Percentiles rank a stretch among this genome's conserved stretches.
phyloP scores from a whole-genome alignment of 2,888 invertebrate species.

The Drosophila recens region DNA sequence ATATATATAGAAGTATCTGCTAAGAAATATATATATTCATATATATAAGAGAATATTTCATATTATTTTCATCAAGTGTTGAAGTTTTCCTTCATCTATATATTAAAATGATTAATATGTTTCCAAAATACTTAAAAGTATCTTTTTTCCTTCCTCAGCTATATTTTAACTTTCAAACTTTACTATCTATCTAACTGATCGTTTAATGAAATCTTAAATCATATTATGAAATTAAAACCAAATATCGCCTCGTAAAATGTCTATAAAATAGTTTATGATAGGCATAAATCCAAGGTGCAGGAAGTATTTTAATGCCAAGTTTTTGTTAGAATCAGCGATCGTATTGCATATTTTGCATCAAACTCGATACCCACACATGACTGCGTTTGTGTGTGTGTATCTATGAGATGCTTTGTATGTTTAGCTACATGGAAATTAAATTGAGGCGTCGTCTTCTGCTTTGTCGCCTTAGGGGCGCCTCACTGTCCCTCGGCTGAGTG shows the following conservation, averaged over 20 bases:
- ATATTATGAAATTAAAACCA: slow-evolving; percentile 5
- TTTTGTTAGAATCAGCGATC: slow-evolving; percentile 41
- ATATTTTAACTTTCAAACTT: not conserved
- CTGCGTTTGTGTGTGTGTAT: slow-evolving; percentile 23
- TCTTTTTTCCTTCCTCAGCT: not conserved
- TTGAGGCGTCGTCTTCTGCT: slow-evolving; percentile 41
- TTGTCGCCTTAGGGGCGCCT: slow-evolving; percentile 48
- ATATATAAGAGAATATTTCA: slow-evolving; percentile 13
- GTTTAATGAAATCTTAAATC: slow-evolving; percentile 13
- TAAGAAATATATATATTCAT: slow-evolving; percentile 2
- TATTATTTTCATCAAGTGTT: not conserved
- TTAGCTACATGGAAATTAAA: slow-evolving; percentile 29
- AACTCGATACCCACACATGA: slow-evolving; percentile 47
- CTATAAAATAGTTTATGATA: slow-evolving; percentile 53
- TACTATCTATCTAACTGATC: not conserved
- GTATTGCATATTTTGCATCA: slow-evolving; percentile 61
- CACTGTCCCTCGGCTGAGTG: slow-evolving; percentile 15
- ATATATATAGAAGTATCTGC: not conserved
- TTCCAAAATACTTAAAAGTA: not conserved
- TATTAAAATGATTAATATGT: slow-evolving; percentile 1
- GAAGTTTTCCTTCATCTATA: slow-evolving; percentile 2
- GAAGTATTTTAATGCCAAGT: slow-evolving; percentile 7
- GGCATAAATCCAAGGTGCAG: slow-evolving; percentile 43
- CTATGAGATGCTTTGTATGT: slow-evolving; percentile 15
- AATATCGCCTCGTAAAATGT: slow-evolving; percentile 38